These are phyloP conservation scores for Eulithis prunata DNA, from an alignment of 2,888 invertebrate species.

Conservation along the genomic window DNA sequence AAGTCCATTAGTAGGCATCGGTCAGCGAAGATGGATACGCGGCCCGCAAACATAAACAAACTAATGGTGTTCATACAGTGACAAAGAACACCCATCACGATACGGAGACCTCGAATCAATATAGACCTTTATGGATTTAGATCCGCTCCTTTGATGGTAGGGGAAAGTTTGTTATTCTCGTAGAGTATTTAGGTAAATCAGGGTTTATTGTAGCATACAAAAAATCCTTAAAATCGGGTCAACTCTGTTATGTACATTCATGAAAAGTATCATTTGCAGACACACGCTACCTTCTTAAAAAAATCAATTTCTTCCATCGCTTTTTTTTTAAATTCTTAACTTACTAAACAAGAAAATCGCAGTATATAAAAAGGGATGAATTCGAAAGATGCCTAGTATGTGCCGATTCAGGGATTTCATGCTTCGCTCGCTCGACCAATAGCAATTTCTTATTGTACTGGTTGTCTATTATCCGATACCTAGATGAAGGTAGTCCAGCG, in stretches of 20 bases:
- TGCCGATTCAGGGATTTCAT: too few species aligned
- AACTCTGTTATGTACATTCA: too few species aligned
- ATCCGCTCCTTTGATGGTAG: constrained; percentile 41
- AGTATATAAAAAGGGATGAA: too few species aligned
- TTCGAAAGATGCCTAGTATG: too few species aligned
- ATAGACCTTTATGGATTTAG: constrained; percentile 42
- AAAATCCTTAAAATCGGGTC: too few species aligned
- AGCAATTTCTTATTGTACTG: constrained; percentile 4
- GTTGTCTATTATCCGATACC: constrained; percentile 6
- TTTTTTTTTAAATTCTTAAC: too few species aligned
- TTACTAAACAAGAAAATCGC: too few species aligned
- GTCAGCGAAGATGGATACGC: constrained; percentile 64
- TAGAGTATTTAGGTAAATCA: constrained; percentile 3
- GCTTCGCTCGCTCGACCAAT: background rate
- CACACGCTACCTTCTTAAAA: too few species aligned
- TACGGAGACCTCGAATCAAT: constrained; percentile 63
- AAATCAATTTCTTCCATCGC: too few species aligned
- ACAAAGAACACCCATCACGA: constrained; percentile 71
- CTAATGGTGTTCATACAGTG: constrained; percentile 66
- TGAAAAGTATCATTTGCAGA: too few species aligned
- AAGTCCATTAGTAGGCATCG: constrained; percentile 68
- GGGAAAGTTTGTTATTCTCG: constrained; percentile 15
- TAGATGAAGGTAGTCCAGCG: constrained; percentile 8
- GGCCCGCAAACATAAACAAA: constrained; percentile 71
- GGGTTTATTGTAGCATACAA: too few species aligned